Conservation (phyloP, 2,888 invertebrate species). For the Microplitis manilae region DNA sequence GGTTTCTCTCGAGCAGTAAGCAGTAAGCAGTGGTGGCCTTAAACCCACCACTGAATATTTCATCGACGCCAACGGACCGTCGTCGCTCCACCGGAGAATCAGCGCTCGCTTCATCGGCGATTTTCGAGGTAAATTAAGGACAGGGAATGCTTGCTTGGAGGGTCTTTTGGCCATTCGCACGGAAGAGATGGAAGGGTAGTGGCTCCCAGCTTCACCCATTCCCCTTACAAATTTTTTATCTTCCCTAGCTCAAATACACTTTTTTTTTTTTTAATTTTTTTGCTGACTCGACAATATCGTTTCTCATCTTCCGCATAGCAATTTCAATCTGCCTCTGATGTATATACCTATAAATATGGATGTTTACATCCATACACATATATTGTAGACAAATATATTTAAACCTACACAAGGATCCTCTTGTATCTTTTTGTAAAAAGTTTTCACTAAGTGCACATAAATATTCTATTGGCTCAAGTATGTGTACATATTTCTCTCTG, state of each 20-base stretch:
- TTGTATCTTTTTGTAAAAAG: neutral
- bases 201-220: neutral
- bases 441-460: neutral
- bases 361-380: neutral
- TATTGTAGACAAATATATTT: neutral
- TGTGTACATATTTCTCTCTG: neutral
- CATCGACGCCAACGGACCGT: slow-evolving; percentile 26
- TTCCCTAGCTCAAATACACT: neutral
- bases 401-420: neutral
- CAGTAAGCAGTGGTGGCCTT: neutral
- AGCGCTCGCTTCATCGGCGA: slow-evolving; percentile 29
- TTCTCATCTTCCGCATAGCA: neutral
- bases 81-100: slow-evolving; percentile 27
- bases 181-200: slow-evolving; percentile 30
- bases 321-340: neutral
- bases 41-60: slow-evolving; percentile 36
- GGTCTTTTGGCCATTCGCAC: slow-evolving; percentile 33
- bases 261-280: slow-evolving; percentile 5
- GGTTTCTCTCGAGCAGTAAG: neutral
- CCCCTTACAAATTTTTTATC: slow-evolving; percentile 24
- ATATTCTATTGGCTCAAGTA: slow-evolving; percentile 1
- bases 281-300: slow-evolving; percentile 1
- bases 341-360: neutral
- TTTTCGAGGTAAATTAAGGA: slow-evolving; percentile 38
- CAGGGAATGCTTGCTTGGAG: slow-evolving; percentile 25